Percentiles rank a stretch among this genome's conserved stretches.
These are phyloP conservation scores for Mormyrus iriodes DNA, from an alignment of 2,113 vertebrate species.

Conservation along the genomic window DNA sequence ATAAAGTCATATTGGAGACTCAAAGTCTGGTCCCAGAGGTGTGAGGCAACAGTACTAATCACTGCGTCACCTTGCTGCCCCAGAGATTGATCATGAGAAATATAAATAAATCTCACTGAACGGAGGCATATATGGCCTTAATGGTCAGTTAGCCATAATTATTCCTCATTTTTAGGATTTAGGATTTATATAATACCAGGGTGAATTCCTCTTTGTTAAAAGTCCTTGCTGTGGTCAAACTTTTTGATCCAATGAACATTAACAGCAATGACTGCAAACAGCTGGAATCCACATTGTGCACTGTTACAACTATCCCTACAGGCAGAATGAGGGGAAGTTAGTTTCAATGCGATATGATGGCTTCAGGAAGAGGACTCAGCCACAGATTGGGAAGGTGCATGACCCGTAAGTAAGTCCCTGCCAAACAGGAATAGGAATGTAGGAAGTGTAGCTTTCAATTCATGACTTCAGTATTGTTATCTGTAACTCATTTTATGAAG, in stretches of 20 bases:
- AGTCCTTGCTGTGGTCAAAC: background rate
- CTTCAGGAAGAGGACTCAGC: constrained; percentile 66
- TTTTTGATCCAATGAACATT: background rate
- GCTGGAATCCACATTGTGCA: background rate
- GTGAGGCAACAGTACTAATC: too few relatives aligned
- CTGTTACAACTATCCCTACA: constrained; percentile 40
- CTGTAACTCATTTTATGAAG: background rate
- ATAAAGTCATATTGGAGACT: too few relatives aligned
- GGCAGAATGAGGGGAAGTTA: constrained; percentile 60
- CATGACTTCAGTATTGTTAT: background rate
- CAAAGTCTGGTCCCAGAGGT: too few relatives aligned
- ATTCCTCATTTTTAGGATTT: background rate
- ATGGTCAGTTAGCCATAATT: background rate
- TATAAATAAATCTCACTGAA: background rate
- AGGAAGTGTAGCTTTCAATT: background rate
- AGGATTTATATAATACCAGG: background rate
- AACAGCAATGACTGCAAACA: background rate
- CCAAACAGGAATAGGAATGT: background rate
- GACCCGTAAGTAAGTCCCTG: constrained; percentile 57
- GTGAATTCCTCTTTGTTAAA: background rate
- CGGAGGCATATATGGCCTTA: background rate
- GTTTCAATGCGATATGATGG: constrained; percentile 61
- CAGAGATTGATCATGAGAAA: too few relatives aligned
- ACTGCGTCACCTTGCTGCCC: too few relatives aligned
- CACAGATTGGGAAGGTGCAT: constrained; percentile 56